Evolutionary conservation across 2,113 vertebrate species (phyloP).

Genomic region (Desmodus rotundus): DNA sequence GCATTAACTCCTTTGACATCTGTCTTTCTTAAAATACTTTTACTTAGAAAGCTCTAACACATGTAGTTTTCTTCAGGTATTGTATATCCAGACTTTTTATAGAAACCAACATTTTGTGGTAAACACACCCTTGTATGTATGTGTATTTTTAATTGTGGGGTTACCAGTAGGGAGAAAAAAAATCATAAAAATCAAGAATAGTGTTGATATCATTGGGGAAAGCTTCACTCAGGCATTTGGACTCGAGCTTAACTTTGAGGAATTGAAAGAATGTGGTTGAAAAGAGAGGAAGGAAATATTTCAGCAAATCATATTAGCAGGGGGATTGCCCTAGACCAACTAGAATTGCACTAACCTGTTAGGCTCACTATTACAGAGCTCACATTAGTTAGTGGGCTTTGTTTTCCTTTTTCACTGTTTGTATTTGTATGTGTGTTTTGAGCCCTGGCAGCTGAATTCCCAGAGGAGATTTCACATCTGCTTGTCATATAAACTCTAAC

Average conservation of each 20-base stretch:
- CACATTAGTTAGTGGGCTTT: neutral
- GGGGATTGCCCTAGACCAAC: neutral
- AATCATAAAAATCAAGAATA: neutral
- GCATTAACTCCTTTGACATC: conserved; percentile 59
- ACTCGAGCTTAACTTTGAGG: neutral
- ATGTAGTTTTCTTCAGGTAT: conserved; percentile 93
- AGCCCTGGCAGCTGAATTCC: neutral
- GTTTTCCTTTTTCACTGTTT: neutral
- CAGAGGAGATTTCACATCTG: conserved; percentile 1
- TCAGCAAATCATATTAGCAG: neutral
- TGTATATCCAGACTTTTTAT: conserved; percentile 92
- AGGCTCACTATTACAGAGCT: neutral
- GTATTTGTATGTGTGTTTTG: neutral
- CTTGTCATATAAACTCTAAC: conserved; percentile 37
- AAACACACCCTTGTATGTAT: conserved; percentile 77
- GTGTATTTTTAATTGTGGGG: neutral
- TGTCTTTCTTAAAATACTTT: conserved; percentile 68
- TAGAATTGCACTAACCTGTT: neutral
- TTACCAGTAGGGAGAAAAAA: neutral
- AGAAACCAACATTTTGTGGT: conserved; percentile 93
- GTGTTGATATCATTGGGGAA: neutral
- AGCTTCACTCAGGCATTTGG: neutral
- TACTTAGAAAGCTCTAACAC: conserved; percentile 89
- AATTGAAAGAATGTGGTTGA: neutral
- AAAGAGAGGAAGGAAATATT: neutral